Conservation (phyloP, 2,888 invertebrate species). For the Aporophyla nigra region DNA sequence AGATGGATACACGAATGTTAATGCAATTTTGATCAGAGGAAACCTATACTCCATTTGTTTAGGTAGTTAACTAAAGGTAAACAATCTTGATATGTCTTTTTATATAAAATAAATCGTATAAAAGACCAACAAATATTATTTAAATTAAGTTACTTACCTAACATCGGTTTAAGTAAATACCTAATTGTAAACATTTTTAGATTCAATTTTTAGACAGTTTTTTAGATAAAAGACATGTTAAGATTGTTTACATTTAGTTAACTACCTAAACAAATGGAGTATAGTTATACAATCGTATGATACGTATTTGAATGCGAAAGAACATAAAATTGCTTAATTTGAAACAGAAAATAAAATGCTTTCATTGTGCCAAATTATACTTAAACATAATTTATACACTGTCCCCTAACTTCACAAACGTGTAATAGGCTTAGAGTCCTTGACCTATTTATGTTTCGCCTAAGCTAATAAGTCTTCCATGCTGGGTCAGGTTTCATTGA, state of each 20-base stretch:
- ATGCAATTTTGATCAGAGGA: neutral
- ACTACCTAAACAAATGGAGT: too few species aligned
- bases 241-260: too few species aligned
- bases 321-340: neutral
- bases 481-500: slow-evolving; percentile 22
- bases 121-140: too few species aligned
- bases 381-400: neutral
- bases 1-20: neutral
- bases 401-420: slow-evolving; percentile 1
- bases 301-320: neutral
- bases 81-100: too few species aligned
- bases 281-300: neutral
- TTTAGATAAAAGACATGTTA: too few species aligned
- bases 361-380: neutral
- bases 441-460: slow-evolving; percentile 15
- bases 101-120: too few species aligned
- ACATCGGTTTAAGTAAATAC: too few species aligned
- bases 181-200: too few species aligned
- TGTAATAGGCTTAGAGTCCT: slow-evolving; percentile 9
- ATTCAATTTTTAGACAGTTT: too few species aligned
- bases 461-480: slow-evolving; percentile 27
- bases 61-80: too few species aligned
- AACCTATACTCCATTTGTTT: too few species aligned
- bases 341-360: slow-evolving; percentile 2
- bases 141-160: too few species aligned